Evolutionary conservation across 2,113 vertebrate genomes (phyloP), one percentile per base, ranked within the genome.

Genomic region (Butorides virescens): DNA sequence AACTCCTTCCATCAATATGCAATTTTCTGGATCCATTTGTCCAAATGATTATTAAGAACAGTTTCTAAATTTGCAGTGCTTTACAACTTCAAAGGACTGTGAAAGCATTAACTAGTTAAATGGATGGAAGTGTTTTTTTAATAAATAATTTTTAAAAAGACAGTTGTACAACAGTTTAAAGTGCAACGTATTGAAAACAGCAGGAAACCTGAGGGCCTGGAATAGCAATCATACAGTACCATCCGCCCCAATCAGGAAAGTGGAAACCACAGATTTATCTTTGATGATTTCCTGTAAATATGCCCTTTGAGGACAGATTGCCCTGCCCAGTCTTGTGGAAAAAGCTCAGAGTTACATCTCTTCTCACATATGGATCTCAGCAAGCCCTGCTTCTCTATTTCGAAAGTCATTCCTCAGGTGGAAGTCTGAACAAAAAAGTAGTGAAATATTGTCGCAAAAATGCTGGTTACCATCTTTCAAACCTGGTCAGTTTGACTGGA

Each of bases 1-100:
- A 95, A 96, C 92, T 95, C 83, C 58, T 92, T 96, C 82, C 95
- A 92, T 95, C 96, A 91, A 95, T 97, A 96, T 34, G 74, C 93
- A 95, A 90, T 96, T 96, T 97, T 95, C 92, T 95, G 73, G 77
- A 97, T 92, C 90, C 73, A 89, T 96, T 97, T 96, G 91, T 93
- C 92, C 89, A 86, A 97, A 74, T 92, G 70, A 92, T 95, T 91
- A 88, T 96, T 96, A 97, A 97, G 87, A 97, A 86, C 58, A 82
- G 73, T 94, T 89, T 86, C 84, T 96, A 95, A 92, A 86, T 90
- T 77, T 83, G 84, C 50, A 23, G 67, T 71, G 65, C 63, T 96
- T 94, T 95, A 92, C 83, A 84, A 29, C 85, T 94, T 74, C 89
- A 83, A 71, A 95, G 55, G 52, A 34, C 70, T 87, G 47, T 66